A percentile compares a stretch with the other conserved stretches of the same genome.
Conservation (phyloP, 2,113 vertebrate species). For the Scopus umbretta region DNA sequence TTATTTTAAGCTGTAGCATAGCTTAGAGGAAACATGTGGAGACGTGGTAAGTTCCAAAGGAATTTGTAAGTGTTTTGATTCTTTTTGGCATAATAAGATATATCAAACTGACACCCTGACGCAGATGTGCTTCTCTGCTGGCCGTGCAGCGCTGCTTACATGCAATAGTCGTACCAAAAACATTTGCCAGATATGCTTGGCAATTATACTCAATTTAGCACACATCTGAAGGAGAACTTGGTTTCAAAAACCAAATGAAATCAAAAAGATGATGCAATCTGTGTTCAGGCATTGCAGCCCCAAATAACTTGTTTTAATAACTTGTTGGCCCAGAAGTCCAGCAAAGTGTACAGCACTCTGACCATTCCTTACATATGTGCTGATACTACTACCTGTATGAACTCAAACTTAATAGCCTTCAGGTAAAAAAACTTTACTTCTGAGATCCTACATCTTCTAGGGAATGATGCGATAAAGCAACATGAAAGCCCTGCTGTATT, state of each 20-base stretch:
- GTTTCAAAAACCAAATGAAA: neutral
- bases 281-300: neutral
- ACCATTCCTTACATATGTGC: neutral
- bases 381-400: neutral
- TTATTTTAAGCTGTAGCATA: neutral
- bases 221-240: neutral
- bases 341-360: neutral
- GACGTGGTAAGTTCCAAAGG: neutral
- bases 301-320: neutral
- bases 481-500: neutral
- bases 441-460: neutral
- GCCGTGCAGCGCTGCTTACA: neutral
- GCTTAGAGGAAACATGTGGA: neutral
- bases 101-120: neutral
- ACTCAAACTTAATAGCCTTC: neutral
- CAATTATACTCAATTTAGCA: neutral
- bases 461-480: neutral
- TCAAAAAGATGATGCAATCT: neutral
- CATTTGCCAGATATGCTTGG: neutral
- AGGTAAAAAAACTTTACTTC: neutral
- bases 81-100: neutral
- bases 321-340: neutral
- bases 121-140: neutral
- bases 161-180: neutral
- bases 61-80: neutral